Conservation (phyloP, 2,797 vertebrate species). For the Uromys caudimaculatus region DNA sequence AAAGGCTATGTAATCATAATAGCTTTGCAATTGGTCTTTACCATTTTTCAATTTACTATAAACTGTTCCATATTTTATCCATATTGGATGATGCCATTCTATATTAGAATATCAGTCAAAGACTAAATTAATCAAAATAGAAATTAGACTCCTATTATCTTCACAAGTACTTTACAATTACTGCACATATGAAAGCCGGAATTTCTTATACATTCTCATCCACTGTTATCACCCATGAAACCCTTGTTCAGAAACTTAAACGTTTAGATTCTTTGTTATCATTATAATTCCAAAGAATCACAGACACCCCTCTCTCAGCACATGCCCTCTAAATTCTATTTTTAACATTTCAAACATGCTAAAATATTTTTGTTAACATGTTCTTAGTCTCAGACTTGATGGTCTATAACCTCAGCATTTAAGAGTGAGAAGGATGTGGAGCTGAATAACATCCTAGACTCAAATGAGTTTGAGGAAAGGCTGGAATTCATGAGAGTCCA, state of each 20-base stretch:
- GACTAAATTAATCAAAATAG: background rate
- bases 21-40: background rate
- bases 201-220: background rate
- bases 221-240: background rate
- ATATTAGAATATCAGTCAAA: background rate
- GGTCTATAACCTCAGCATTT: background rate
- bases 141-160: background rate
- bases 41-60: background rate
- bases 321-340: background rate
- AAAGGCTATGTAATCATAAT: background rate
- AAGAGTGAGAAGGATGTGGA: background rate
- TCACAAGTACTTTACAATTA: background rate
- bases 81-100: background rate
- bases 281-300: background rate
- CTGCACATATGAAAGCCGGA: background rate
- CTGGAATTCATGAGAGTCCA: background rate
- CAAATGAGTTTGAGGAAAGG: background rate
- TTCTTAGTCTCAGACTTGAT: background rate
- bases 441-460: background rate
- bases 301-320: background rate
- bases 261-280: background rate
- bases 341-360: background rate
- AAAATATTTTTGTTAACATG: background rate
- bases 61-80: too few relatives aligned
- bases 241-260: background rate